Conservation (phyloP, 2,113 vertebrate genomes). For the Sciurus niger region DNA sequence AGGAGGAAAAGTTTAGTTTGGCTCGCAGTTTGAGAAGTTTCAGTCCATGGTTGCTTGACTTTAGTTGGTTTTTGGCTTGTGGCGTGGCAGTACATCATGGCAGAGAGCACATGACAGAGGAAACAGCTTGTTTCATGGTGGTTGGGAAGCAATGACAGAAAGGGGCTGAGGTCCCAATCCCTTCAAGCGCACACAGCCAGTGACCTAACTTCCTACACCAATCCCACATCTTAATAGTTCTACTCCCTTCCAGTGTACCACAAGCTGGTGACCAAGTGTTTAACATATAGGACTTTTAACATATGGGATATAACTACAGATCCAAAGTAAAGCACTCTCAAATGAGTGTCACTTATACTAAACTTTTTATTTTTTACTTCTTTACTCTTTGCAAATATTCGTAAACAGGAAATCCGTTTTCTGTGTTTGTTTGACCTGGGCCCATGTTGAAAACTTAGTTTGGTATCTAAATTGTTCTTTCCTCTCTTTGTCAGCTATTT, state of each 20-base stretch:
- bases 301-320: too few relatives aligned
- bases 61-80: not conserved
- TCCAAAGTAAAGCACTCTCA: not conserved
- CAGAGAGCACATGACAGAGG: accelerated
- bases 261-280: not conserved
- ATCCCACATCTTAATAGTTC: not conserved
- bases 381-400: constrained; percentile 59
- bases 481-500: not conserved
- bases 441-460: not conserved
- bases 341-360: not conserved
- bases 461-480: not conserved
- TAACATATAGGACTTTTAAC: not conserved
- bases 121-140: not conserved
- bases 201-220: not conserved
- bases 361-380: constrained; percentile 18
- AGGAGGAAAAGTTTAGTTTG: not conserved
- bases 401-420: not conserved
- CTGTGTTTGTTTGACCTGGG: not conserved
- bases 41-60: not conserved
- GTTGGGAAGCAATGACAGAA: not conserved
- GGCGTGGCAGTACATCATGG: not conserved
- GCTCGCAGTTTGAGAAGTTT: not conserved
- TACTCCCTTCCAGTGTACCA: too few relatives aligned
- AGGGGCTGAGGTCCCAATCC: not conserved
- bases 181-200: not conserved